These are phyloP conservation scores for Varanus salvator DNA, from an alignment of 2,113 vertebrate genomes.

Conservation along the genomic window DNA sequence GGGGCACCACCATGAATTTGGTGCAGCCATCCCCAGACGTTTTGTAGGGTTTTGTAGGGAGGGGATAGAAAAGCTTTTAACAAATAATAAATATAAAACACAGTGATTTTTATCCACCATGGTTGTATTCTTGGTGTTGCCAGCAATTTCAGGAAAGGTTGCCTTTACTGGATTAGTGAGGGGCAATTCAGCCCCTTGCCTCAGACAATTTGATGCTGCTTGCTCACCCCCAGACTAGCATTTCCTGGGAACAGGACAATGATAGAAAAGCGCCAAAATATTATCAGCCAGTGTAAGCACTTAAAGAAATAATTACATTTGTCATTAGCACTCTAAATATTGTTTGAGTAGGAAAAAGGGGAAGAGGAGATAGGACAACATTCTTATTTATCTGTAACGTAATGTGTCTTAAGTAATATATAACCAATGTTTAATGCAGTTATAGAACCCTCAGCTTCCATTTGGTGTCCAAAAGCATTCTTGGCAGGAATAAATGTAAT, in stretches of 20 bases:
- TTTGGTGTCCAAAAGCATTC: neutral
- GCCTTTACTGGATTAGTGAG: no score
- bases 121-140: no score
- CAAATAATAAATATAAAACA: no score
- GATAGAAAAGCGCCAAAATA: neutral
- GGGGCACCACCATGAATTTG: no score
- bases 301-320: neutral
- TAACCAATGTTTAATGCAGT: slow-evolving; percentile 7
- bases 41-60: no score
- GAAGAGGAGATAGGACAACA: neutral
- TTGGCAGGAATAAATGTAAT: slow-evolving; percentile 2
- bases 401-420: neutral
- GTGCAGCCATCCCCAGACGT: no score
- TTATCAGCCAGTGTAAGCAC: neutral
- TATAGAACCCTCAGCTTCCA: neutral
- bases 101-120: no score
- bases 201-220: neutral
- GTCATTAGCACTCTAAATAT: neutral
- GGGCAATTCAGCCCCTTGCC: no score
- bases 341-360: neutral
- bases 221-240: neutral
- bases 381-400: neutral
- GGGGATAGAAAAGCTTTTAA: no score
- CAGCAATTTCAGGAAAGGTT: no score
- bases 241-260: neutral